Conservation (phyloP, 2,113 vertebrate genomes). For the Seriola quinqueradiata region DNA sequence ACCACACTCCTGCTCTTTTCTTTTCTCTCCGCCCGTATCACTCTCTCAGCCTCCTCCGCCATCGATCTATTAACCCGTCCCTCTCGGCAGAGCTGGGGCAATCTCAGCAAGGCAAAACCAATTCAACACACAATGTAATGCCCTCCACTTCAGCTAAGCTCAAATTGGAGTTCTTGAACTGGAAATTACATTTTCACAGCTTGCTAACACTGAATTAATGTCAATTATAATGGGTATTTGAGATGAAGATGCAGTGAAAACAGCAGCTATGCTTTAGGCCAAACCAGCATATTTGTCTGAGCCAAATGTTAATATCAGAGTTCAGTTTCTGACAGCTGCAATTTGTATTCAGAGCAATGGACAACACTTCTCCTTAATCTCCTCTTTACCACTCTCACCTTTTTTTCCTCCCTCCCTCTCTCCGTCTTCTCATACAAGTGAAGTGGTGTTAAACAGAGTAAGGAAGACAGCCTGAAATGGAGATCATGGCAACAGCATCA, state of each 20-base stretch:
- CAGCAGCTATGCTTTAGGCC: conserved; percentile 46
- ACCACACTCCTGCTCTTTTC: conserved; percentile 40
- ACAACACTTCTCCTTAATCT: neutral
- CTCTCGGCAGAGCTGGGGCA: conserved; percentile 50
- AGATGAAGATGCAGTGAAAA: conserved; percentile 52
- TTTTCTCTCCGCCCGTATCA: conserved; percentile 32
- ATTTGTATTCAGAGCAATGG: conserved; percentile 53
- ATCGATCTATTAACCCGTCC: conserved; percentile 56
- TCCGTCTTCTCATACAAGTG: conserved; percentile 6
- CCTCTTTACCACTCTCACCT: neutral
- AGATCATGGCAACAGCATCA: conserved; percentile 13
- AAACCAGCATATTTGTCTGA: conserved; percentile 37
- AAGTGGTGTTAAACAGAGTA: conserved; percentile 35
- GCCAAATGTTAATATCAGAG: conserved; percentile 47
- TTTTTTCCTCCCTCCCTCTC: neutral
- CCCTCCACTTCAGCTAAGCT: conserved; percentile 67
- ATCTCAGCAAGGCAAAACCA: conserved; percentile 64
- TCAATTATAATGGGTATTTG: conserved; percentile 53
- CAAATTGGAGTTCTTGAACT: conserved; percentile 66
- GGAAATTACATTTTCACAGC: conserved; percentile 78
- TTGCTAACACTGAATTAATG: conserved; percentile 74
- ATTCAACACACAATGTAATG: conserved; percentile 64
- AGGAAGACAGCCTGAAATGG: conserved; percentile 23
- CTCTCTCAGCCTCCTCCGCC: conserved; percentile 41
- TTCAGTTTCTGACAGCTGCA: conserved; percentile 47